Evolutionary conservation across 2,888 invertebrate species (phyloP), one percentile per base, ranked within the genome.

Genomic region (Spodoptera picta): DNA sequence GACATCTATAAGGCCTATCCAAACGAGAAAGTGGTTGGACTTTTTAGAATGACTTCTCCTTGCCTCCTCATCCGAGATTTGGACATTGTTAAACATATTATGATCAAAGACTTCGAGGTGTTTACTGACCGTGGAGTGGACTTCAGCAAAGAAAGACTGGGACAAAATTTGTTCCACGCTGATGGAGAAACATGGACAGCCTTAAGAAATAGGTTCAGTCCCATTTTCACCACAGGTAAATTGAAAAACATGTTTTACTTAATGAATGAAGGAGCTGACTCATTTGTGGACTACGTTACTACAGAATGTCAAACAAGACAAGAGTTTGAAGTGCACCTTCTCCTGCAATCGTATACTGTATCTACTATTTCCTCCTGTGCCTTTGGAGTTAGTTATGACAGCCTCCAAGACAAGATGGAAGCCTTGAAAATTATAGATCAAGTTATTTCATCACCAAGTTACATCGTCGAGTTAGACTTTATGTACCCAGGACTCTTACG

Each of bases 211-310:
- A 77, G 79, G 3, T 84, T 91, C 24, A 84, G 86, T 2, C 89
- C 90, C 0, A 70, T 89, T 9, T 91, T 91, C 50, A 88, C 89
- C 2, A 81, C 90, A 0, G 86, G 87, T 3, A 91, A 90, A 75
- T 68, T 90, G 14, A 90, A 85, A 65, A 87, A 85, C 23, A 90
- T 91, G 90, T 77, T 87, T n/a, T 71, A 85, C 67, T 52, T 90
- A 27, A 69, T 91, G 19, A 65, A 64, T 11, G 85, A 87, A 43
- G 76, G 83, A 1, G 85, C 80, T 41, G 81, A 90, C 7, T 64
- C 73, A 3, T 87, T 87, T 36, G 19, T 84, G 1, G 60, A 84
- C 0, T 74, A 84, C 48, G 24, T 89, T 0, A 66, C 70, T 6
- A 53, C 51, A 0, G 10, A 80, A 46, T 64, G 70, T 6, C 41